Evolutionary conservation across 2,888 invertebrate genomes (phyloP), one percentile per base, ranked within the genome.

Genomic region (Auanema sp.): DNA sequence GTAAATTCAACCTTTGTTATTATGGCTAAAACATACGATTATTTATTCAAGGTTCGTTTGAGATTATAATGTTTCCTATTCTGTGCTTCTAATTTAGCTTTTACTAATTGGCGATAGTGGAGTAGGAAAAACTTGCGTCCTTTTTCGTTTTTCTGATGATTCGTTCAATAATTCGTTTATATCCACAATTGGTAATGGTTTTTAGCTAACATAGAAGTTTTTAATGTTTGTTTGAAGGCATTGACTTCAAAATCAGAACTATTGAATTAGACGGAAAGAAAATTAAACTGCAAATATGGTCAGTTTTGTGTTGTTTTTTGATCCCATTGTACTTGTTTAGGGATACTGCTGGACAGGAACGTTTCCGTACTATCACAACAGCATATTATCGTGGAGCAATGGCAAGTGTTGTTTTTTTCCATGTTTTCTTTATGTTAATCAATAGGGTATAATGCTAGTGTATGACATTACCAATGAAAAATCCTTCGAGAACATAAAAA

Each of bases 371-470:
- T 71, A 98, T 98, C 79, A 98, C 97, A 60, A 98, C 97, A 66
- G 96, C 97, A n/a, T 98, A 98, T 85, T 98, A 98, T 87, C 89
- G 98, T 79, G 98, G 97, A 56, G 97, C 97, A 50, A 98, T 98
- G 96, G 75, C 71, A 51, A 14, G 41, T 40, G 51, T 41, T 40
- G 14, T 18, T 42, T 16, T 49, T 49, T 2, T 11, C 18, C 4
- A 41, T 14, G 3, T 6, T 4, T 23, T 40, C 6, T 4, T 55
- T 55, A 16, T 33, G 25, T n/a, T 16, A 4, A 23, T 23, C 2
- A 23, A 11, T 43, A 74, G 75, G 98, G 98, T 68, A 98, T 98
- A 78, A 80, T 83, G 76, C 71, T 83, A 6, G 83, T 81, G 14
- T 98, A 98, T 86, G 98, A 98, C 86, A 96, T 98, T 78, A 97